A percentile compares a stretch with the other conserved stretches of the same genome.
phyloP scores from a whole-genome alignment of 2,113 vertebrate species.

The Zosterops hypoxanthus region DNA sequence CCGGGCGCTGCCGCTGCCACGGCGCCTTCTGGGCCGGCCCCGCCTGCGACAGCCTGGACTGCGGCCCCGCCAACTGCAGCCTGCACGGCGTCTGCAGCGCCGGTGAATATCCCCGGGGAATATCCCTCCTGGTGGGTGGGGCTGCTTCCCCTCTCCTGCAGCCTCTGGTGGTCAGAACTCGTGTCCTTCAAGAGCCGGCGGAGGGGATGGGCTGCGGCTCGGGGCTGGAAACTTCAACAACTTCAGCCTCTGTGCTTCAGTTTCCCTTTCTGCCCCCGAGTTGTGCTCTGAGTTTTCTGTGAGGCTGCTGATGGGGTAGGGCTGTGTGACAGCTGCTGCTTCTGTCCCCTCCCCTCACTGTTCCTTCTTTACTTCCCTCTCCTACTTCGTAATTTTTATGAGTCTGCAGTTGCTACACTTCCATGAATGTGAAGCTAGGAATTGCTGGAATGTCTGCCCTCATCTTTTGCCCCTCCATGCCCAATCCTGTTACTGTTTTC shows the following conservation, averaged over 20 bases:
- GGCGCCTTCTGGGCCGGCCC: constrained; percentile 75
- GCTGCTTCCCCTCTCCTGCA: background rate
- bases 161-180: accelerated
- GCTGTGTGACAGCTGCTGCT: background rate
- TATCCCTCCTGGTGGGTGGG: accelerated
- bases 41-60: constrained; percentile 75
- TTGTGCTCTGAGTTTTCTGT: background rate
- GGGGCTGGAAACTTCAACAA: background rate
- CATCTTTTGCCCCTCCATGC: background rate
- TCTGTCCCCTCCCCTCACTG: background rate
- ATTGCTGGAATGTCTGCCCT: accelerated
- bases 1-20: constrained; percentile 78
- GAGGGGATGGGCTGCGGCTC: background rate
- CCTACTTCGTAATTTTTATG: background rate
- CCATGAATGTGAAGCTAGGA: background rate
- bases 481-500: accelerated
- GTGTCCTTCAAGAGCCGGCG: background rate
- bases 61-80: constrained; percentile 80
- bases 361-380: background rate
- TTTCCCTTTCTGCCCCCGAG: background rate
- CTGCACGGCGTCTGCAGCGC: constrained; percentile 77
- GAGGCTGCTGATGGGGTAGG: background rate
- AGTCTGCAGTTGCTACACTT: background rate
- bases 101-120: constrained; percentile 51
- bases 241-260: background rate